phyloP scores from a whole-genome alignment of 37 sponge, comb jelly and placozoan species.

The Petrosia ficiformis region DNA sequence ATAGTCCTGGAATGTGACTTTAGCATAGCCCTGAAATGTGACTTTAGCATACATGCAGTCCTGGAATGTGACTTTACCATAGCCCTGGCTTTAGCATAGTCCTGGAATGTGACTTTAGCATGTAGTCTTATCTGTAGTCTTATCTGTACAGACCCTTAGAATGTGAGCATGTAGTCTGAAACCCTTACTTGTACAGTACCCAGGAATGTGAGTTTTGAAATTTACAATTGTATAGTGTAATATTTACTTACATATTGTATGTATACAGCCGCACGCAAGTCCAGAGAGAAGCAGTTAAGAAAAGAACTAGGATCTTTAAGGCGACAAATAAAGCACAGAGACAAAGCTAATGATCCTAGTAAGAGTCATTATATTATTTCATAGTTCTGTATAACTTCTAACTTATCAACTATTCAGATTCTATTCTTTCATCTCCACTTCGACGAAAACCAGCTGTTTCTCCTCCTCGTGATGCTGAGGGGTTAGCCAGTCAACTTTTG shows the following conservation, averaged over 20 bases:
- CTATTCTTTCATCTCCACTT: conserved; percentile 8
- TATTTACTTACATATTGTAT: not conserved
- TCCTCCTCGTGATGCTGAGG: conserved; percentile 41
- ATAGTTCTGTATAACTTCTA: not conserved
- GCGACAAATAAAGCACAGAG: conserved; percentile 55
- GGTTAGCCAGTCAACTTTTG: conserved; percentile 57
- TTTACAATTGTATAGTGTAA: too few relatives aligned
- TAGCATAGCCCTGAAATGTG: too few relatives aligned
- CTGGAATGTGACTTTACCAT: too few relatives aligned
- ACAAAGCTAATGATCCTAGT: conserved; percentile 49
- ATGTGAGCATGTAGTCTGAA: not conserved
- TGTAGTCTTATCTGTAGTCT: too few relatives aligned
- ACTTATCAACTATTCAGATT: not conserved
- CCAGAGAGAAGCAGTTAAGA: conserved; percentile 47
- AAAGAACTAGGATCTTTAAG: conserved; percentile 45
- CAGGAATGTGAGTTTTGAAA: too few relatives aligned
- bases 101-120: too few relatives aligned
- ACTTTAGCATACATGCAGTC: too few relatives aligned
- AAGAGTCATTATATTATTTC: conserved; percentile 11
- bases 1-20: too few relatives aligned
- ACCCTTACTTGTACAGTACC: too few relatives aligned
- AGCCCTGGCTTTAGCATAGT: too few relatives aligned
- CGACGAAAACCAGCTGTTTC: conserved; percentile 8
- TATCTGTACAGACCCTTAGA: too few relatives aligned
- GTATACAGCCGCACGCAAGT: not conserved